Conservation (phyloP, 2,888 invertebrate genomes). For the Argyresthia goedartella region DNA sequence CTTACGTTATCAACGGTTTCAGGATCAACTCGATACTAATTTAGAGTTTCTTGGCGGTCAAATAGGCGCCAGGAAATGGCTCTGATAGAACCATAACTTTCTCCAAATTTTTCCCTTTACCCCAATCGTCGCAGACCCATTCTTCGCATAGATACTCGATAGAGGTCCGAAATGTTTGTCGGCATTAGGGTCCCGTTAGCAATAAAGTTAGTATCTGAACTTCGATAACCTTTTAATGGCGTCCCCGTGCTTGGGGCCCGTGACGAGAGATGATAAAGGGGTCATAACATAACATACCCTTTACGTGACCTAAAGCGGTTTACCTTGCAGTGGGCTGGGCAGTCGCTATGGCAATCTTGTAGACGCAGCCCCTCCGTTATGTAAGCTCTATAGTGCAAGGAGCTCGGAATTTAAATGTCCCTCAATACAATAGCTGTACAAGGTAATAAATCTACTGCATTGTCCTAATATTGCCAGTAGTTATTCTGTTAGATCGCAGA, state of each 20-base stretch:
- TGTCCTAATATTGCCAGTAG: too few relatives aligned
- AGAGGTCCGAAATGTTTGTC: constrained; percentile 8
- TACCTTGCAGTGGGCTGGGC: constrained; percentile 43
- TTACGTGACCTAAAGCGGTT: constrained; percentile 44
- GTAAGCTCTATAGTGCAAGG: constrained; percentile 21
- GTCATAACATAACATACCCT: constrained; percentile 43
- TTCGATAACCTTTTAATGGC: constrained; percentile 25
- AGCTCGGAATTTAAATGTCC: too few relatives aligned
- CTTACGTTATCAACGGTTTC: too few relatives aligned
- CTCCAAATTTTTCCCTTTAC: constrained; percentile 15
- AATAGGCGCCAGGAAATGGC: too few relatives aligned
- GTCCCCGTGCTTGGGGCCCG: constrained; percentile 27
- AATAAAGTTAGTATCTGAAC: constrained; percentile 27
- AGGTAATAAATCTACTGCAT: too few relatives aligned
- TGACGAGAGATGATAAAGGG: constrained; percentile 43
- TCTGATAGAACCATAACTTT: not conserved
- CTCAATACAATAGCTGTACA: too few relatives aligned
- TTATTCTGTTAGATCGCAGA: too few relatives aligned
- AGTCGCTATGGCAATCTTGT: too few relatives aligned
- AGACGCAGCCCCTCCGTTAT: constrained; percentile 26
- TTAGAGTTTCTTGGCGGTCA: too few relatives aligned
- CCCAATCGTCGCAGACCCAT: constrained; percentile 1
- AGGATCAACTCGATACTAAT: too few relatives aligned
- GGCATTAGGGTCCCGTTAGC: constrained; percentile 18
- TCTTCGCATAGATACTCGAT: not conserved